These are phyloP conservation scores for Eriocheir sinensis DNA, from an alignment of 1,140 invertebrate genomes.

Conservation along the genomic window DNA sequence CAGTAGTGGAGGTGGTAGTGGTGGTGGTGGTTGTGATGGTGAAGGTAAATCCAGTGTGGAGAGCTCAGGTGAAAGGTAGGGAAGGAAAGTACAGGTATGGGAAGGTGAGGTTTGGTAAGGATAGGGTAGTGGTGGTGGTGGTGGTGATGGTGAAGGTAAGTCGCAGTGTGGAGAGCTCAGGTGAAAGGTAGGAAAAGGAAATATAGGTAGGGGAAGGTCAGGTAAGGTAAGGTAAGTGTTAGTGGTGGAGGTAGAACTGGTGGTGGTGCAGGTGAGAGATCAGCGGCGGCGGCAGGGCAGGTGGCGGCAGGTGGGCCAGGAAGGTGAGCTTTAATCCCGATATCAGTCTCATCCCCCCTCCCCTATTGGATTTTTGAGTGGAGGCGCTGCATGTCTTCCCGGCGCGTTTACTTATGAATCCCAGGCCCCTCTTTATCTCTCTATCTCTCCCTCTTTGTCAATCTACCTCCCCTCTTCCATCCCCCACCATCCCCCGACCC, in stretches of 20 bases:
- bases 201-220: not conserved
- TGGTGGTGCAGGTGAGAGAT: not conserved
- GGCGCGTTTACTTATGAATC: not conserved
- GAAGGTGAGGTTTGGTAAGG: not conserved
- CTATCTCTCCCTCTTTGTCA: not conserved
- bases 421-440: conserved; percentile 6
- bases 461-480: not conserved
- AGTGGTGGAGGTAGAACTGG: not conserved
- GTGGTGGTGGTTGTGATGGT: not conserved
- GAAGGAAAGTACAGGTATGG: not conserved
- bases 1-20: not conserved
- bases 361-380: conserved; percentile 3
- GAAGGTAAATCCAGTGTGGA: not conserved
- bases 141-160: not conserved
- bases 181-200: not conserved
- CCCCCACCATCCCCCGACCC: no score
- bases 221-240: not conserved
- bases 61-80: not conserved
- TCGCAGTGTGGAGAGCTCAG: not conserved
- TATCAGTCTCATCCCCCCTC: not conserved
- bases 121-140: not conserved
- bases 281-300: not conserved
- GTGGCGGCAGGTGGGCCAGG: not conserved
- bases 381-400: not conserved
- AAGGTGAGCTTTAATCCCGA: conserved; percentile 19